phyloP scores from a whole-genome alignment of 92 coral and sea anemone species.

The Virgularia gustaviana region DNA sequence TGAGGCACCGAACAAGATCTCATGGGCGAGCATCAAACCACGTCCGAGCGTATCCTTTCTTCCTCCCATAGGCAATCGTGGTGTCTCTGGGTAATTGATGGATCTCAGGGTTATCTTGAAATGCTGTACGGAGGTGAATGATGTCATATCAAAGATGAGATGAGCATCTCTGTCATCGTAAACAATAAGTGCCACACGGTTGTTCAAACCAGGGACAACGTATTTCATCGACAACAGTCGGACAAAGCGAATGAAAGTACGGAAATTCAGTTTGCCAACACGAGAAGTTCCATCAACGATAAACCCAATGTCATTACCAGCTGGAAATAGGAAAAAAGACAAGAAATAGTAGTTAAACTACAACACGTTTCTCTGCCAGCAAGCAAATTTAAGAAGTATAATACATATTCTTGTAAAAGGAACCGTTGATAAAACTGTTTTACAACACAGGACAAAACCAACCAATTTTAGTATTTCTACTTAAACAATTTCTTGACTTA shows the following conservation, averaged over 20 bases:
- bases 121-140: neutral
- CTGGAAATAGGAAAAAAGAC: too few species aligned
- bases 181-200: constrained; percentile 12
- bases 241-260: constrained; percentile 1
- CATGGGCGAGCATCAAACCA: constrained; percentile 26
- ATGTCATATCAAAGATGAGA: constrained; percentile 14
- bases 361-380: too few species aligned
- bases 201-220: constrained; percentile 10
- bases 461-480: too few species aligned
- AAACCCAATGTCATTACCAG: constrained; percentile 22
- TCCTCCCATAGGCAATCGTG: neutral
- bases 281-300: constrained; percentile 34
- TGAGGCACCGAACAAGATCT: constrained; percentile 32
- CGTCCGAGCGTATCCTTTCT: constrained; percentile 19
- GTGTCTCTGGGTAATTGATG: constrained; percentile 10
- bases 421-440: too few species aligned
- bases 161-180: constrained; percentile 19
- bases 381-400: too few species aligned
- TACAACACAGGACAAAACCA: too few species aligned
- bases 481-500: too few species aligned
- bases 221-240: neutral
- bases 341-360: too few species aligned
- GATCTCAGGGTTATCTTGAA: neutral
- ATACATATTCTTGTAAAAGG: too few species aligned
- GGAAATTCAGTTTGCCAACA: neutral